These are phyloP conservation scores for Zoanthus solanderi DNA, from an alignment of 92 coral and sea anemone species.

Conservation along the genomic window DNA sequence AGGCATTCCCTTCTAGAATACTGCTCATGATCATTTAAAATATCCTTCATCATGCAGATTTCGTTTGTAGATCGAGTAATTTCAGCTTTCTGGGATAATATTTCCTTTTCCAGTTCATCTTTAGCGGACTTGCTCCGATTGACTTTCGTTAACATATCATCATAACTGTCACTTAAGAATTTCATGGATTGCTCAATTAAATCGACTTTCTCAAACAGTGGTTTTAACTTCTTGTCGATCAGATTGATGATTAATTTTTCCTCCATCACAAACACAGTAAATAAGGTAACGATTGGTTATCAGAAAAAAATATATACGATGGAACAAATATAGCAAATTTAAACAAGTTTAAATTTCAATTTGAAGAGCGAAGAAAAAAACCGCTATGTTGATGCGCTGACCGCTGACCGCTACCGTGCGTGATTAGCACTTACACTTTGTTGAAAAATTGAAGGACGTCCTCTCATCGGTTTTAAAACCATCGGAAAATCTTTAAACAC, in stretches of 20 bases:
- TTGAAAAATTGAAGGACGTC: no score
- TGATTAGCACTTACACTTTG: no score
- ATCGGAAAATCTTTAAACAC: no score
- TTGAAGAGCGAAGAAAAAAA: slow-evolving; percentile 25
- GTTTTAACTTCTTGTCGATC: not conserved
- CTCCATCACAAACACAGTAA: not conserved
- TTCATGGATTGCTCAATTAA: not conserved
- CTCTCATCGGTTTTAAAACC: no score
- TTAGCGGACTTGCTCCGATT: not conserved
- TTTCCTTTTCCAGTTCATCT: slow-evolving; percentile 25
- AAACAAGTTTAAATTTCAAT: not conserved
- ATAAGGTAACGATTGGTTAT: slow-evolving; percentile 1
- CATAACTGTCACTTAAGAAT: not conserved
- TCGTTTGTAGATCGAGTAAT: not conserved
- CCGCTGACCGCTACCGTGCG: not conserved
- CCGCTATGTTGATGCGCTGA: slow-evolving; percentile 8
- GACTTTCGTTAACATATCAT: not conserved
- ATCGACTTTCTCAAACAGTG: not conserved
- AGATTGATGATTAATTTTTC: not conserved
- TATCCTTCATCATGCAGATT: slow-evolving; percentile 1
- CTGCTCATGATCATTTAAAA: slow-evolving; percentile 32
- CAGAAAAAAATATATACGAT: slow-evolving; percentile 2
- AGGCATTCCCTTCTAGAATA: slow-evolving; percentile 35
- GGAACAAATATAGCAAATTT: not conserved
- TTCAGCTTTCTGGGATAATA: slow-evolving; percentile 27